Conservation (phyloP, 2,113 vertebrate species). For the Acanthochromis polyacanthus region DNA sequence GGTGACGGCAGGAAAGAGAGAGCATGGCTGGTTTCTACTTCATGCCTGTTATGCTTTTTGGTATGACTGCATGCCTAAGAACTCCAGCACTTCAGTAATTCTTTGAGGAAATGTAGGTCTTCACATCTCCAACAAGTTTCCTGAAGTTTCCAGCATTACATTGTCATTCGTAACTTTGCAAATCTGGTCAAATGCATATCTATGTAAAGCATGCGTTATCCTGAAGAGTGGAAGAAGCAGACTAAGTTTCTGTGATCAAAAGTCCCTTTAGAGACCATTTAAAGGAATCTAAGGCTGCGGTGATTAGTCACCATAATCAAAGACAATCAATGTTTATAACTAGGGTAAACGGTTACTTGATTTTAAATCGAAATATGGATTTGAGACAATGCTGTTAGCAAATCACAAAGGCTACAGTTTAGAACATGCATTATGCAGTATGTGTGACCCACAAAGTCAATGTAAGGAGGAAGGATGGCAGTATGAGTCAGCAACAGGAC, state of each 20-base stretch:
- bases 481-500: no score
- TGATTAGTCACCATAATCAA: no score
- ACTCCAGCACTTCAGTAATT: conserved; percentile 11
- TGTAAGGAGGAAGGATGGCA: no score
- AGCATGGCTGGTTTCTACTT: conserved; percentile 29
- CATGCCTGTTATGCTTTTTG: conserved; percentile 39
- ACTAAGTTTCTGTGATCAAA: conserved; percentile 33
- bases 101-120: conserved; percentile 12
- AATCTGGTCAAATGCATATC: neutral
- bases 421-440: no score
- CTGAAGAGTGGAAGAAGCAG: neutral
- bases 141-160: conserved; percentile 32
- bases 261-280: neutral
- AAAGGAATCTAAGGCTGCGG: no score
- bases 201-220: conserved; percentile 1
- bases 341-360: no score
- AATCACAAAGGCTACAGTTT: no score
- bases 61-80: conserved; percentile 12
- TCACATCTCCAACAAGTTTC: conserved; percentile 27
- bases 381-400: no score
- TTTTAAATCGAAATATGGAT: no score
- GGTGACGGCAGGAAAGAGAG: conserved; percentile 44
- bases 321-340: no score
- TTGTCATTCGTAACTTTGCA: conserved; percentile 14
- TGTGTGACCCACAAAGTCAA: no score